Base-by-base conservation (phyloP, 2,113 vertebrate species). In the Mustela lutreola region DNA sequence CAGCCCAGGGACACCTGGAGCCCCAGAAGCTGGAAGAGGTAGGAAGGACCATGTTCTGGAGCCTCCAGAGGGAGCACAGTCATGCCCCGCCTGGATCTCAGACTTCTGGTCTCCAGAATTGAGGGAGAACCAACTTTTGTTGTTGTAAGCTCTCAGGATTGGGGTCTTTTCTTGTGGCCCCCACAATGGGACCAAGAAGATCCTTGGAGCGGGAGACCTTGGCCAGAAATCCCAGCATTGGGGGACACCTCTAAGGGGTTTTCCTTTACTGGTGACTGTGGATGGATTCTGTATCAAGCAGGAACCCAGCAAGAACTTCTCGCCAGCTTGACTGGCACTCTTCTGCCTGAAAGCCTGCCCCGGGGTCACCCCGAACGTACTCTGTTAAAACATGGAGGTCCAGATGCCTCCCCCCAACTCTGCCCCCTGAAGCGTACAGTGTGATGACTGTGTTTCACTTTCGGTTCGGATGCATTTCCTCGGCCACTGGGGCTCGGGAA, bases 391-490 rank as follows among this genome's bases (percentile, higher is more conserved):
- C 19, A 2, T 2, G 22, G 16, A 24, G 22, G 16, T 39, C 15
- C 2, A 1, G 0, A 0, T 2, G 21, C 71, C 28, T 31, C 11
- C 9, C 0, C 0, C 4, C 4, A 18, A 19, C 5, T 56, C 39
- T 39, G 7, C 45, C 36, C 16, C 18, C 4, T 0, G 2, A 1
- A 60, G 10, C 42, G 3, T 19, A 3, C 31, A 3, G 0, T 7
- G 1, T 0, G 1, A 14, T 0, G 1, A 28, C 7, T 0, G 1
- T 75, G 10, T 31, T 21, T 67, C 28, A 1, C 2, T 33, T 87
- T 48, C 3, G 11, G 4, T 58, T 18, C 11, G 1, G 12, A 42
- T 4, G 18, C 42, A 0, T 48, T 11, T 22, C 18, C 15, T 39
- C 2, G 18, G 4, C 2, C 0, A 16, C 3, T 21, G 18, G 70